Evolutionary conservation across 1,140 invertebrate species (phyloP), one percentile per base, ranked within the genome.

Genomic region (Papilio polyxenes): DNA sequence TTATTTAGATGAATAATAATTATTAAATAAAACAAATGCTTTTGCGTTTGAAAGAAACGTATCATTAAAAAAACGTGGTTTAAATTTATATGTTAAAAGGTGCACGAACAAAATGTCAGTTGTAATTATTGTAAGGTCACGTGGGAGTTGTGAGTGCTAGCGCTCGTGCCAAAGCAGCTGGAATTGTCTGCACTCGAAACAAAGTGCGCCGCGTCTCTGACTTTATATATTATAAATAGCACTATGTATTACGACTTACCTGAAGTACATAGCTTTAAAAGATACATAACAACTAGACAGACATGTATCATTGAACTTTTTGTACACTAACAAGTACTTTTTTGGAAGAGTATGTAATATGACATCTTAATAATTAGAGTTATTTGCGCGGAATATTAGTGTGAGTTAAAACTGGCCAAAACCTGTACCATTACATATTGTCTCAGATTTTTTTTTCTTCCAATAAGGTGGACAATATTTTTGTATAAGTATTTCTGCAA

Each of bases 101-200:
- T 72, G 65, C 11, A 72, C 13, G 31, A 72, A 72, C 23, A 72
- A 13, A 37, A 72, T 37, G 65, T 37, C 23, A 72, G 65, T 72
- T 13, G 65, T 72, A 72, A 72, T 72, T 72, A 72, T 72, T 72
- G 13, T 17, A 72, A 72, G 65, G 65, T 72, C 65, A 37, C 31
- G 65, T 6, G 65, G 65, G 65, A 40, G 31, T 15, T 31, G 23
- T 72, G 65, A 72, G 65, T 37, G 65, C 31, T 37, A 2, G 31
- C 11, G 65, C 65, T 40, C 65, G 65, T 37, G 65, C 65, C 65
- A 72, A 72, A 72, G 65, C 15, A 72, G 65, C 65, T 72, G 65
- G 31, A 72, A 40, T 72, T 72, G 65, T 72, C 65, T 72, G 11
- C 23, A 72, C 65, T 72, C 65, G 31, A 13, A 72, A 13, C 37